Evolutionary conservation across 2,797 vertebrate genomes (phyloP).

Genomic region (Todus mexicanus): DNA sequence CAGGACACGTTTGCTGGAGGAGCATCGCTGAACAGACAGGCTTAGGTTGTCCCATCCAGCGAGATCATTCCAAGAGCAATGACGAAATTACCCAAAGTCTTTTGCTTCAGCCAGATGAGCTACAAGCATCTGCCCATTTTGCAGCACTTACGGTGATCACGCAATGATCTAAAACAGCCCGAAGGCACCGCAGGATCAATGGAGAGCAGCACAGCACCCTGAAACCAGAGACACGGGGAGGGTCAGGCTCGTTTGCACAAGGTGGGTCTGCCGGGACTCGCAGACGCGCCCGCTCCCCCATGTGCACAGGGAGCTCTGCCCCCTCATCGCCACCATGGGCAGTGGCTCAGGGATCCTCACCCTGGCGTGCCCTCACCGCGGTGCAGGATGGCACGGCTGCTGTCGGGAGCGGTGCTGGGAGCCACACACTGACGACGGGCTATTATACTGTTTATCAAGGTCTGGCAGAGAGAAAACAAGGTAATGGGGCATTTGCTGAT

Average conservation of each 20-base stretch:
- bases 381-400: fast-evolving
- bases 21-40: fast-evolving
- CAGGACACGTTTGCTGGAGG: neutral
- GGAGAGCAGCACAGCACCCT: neutral
- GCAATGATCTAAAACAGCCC: neutral
- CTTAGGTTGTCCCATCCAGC: fast-evolving
- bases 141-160: neutral
- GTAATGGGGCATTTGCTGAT: slow-evolving; percentile 33
- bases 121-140: neutral
- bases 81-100: fast-evolving
- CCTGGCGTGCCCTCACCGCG: neutral
- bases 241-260: neutral
- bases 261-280: fast-evolving
- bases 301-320: fast-evolving
- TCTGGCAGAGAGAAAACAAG: slow-evolving; percentile 3
- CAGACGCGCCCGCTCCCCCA: neutral
- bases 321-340: neutral
- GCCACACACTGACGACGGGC: fast-evolving
- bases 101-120: neutral
- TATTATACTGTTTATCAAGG: neutral
- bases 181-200: neutral
- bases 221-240: neutral
- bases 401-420: fast-evolving
- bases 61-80: neutral
- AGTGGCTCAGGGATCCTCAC: fast-evolving